phyloP scores from a whole-genome alignment of 2,888 invertebrate species.

The Plusia festucae region DNA sequence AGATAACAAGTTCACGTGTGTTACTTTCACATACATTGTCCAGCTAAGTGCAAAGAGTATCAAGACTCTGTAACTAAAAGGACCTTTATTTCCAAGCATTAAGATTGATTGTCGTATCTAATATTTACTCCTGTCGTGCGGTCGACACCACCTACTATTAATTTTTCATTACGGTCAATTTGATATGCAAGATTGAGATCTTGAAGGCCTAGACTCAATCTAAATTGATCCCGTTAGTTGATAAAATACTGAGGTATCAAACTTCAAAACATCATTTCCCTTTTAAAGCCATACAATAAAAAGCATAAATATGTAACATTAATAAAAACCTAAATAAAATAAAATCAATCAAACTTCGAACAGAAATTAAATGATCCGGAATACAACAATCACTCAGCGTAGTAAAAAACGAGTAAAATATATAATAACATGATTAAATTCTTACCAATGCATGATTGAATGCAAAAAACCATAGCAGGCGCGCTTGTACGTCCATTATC shows the following conservation, averaged over 20 bases:
- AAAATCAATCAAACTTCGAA: background rate
- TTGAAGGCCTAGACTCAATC: background rate
- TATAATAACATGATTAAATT: constrained; percentile 54
- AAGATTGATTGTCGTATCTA: background rate
- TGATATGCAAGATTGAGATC: background rate
- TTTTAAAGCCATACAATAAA: too few species aligned
- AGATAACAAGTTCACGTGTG: background rate
- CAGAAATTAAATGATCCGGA: background rate
- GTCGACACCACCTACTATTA: background rate
- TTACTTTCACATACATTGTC: background rate
- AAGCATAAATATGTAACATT: background rate
- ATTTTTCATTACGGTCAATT: constrained; percentile 4
- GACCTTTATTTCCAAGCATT: background rate
- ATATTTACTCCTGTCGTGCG: background rate
- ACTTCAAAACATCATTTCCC: too few species aligned
- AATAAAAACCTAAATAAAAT: too few species aligned
- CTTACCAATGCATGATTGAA: constrained; percentile 68
- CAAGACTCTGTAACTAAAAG: background rate
- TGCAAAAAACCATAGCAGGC: constrained; percentile 63
- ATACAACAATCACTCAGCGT: background rate
- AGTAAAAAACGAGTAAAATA: background rate
- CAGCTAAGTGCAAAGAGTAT: background rate
- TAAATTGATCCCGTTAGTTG: background rate
- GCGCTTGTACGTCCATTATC: constrained; percentile 63
- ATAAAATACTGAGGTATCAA: too few species aligned